A percentile compares a stretch with the other conserved stretches of the same genome.
Conservation (phyloP, 2,797 vertebrate genomes). For the Sebastes elongatus region DNA sequence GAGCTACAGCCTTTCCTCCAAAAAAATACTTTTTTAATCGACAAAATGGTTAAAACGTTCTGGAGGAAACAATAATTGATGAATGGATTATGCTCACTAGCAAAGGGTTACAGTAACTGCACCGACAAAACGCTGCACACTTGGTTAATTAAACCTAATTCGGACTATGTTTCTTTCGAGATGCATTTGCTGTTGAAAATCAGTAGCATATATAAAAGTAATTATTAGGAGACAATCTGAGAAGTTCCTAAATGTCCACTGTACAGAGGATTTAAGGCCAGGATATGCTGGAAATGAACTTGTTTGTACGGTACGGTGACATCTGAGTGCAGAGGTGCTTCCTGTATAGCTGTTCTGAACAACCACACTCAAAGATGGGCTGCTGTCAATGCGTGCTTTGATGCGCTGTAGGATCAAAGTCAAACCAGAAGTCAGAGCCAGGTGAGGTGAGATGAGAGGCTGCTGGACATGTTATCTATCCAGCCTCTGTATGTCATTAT, state of each 20-base stretch:
- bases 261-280: not conserved
- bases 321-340: not conserved
- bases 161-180: not conserved
- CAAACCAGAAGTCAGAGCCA: constrained; percentile 24
- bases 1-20: too few species aligned
- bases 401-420: constrained; percentile 1
- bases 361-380: not conserved
- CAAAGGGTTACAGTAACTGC: not conserved
- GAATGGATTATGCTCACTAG: too few species aligned
- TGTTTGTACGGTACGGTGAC: not conserved
- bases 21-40: too few species aligned
- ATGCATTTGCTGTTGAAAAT: not conserved
- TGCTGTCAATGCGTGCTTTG: constrained; percentile 4
- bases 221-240: not conserved
- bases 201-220: not conserved
- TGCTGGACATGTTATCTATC: not conserved
- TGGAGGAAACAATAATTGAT: too few species aligned
- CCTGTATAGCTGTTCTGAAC: not conserved
- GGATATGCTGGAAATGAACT: not conserved
- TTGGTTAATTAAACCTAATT: not conserved
- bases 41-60: too few species aligned
- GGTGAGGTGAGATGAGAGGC: constrained; percentile 15
- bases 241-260: not conserved
- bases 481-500: not conserved
- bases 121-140: not conserved